These are phyloP conservation scores for Crax fasciolata DNA, from an alignment of 2,797 vertebrate species.

Conservation along the genomic window DNA sequence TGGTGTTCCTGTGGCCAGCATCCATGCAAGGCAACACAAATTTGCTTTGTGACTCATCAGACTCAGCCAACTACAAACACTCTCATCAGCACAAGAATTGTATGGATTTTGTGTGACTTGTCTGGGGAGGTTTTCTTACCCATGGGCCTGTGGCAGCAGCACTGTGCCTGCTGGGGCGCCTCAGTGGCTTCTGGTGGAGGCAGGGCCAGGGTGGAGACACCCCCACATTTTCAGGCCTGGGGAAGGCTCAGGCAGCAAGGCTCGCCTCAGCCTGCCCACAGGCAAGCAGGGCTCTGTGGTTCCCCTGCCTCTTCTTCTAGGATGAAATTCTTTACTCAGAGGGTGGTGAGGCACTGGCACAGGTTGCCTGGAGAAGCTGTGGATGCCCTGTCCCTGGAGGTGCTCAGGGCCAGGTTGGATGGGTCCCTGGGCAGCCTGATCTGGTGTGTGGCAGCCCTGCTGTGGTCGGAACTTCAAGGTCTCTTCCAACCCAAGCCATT, in stretches of 20 bases:
- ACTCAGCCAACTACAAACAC: not conserved
- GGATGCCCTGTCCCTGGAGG: not conserved
- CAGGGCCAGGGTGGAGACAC: fast-evolving
- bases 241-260: not conserved
- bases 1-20: not conserved
- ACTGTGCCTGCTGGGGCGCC: fast-evolving
- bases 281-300: not conserved
- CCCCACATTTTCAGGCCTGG: fast-evolving
- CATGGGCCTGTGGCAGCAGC: fast-evolving
- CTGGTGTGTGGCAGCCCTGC: not conserved
- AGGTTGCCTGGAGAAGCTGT: not conserved
- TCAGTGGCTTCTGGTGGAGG: not conserved
- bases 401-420: not conserved
- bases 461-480: not conserved
- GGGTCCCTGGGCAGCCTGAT: not conserved
- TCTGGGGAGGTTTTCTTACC: not conserved
- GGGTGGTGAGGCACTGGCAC: not conserved
- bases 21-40: not conserved
- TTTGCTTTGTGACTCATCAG: not conserved
- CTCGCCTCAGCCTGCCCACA: fast-evolving
- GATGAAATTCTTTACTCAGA: not conserved
- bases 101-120: not conserved
- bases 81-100: not conserved
- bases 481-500: not conserved
- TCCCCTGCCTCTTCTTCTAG: not conserved